A percentile compares a stretch with the other conserved stretches of the same genome.
Evolutionary conservation across 64 coral and sea anemone genomes (phyloP).

Genomic region (Porites australiensis): DNA sequence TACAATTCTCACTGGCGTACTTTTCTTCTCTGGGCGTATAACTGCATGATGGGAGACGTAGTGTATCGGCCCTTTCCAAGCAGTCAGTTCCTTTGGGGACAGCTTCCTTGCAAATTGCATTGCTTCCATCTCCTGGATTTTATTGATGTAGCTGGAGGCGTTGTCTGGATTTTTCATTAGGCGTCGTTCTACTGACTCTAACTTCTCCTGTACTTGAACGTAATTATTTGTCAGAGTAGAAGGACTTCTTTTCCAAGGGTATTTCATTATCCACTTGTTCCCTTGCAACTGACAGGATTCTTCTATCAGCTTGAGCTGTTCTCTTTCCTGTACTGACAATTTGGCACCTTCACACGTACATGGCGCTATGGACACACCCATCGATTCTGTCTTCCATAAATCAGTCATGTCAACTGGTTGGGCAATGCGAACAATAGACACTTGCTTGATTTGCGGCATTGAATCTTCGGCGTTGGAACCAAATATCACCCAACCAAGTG

Average conservation of each 20-base stretch:
- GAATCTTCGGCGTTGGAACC: constrained; percentile 18
- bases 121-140: constrained; percentile 26
- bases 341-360: constrained; percentile 56
- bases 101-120: constrained; percentile 4
- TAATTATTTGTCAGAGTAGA: constrained; percentile 11
- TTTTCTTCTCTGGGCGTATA: background rate
- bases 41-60: too few species aligned
- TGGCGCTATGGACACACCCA: constrained; percentile 64
- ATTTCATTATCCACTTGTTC: constrained; percentile 60
- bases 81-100: too few species aligned
- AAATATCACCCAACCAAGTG: constrained; percentile 79
- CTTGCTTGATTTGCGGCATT: constrained; percentile 1
- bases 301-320: constrained; percentile 41
- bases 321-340: constrained; percentile 45
- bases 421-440: background rate
- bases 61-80: too few species aligned
- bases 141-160: background rate
- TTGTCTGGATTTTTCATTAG: background rate
- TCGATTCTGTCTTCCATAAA: constrained; percentile 77
- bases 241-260: constrained; percentile 38
- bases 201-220: background rate
- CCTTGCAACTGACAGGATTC: constrained; percentile 37
- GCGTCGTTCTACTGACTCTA: background rate
- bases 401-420: constrained; percentile 60
- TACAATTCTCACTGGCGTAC: constrained; percentile 21